Base-by-base conservation (phyloP, 2,113 vertebrate genomes). In the Thinocorus orbignyianus region DNA sequence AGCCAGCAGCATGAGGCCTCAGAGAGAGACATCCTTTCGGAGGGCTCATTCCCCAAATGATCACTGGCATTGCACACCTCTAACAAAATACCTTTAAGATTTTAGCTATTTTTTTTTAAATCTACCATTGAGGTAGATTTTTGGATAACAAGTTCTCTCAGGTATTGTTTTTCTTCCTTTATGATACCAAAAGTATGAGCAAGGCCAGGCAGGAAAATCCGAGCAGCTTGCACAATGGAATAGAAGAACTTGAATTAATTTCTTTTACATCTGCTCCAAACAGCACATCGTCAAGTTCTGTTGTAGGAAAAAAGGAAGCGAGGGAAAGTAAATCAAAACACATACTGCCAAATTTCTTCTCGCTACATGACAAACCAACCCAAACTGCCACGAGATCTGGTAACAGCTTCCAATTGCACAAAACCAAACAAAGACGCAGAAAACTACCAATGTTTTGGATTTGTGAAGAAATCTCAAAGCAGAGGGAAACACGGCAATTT, bases 251-350 rank as follows among this genome's bases (percentile, higher is more conserved):
- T 30, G 25, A 30, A 72, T 52, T 10, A 52, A 73, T 58, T 84
- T 58, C 62, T 86, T 52, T n/a, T 22, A 62, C 42, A 46, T 12
- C 68, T 58, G 31, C 52, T 83, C 71, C 71, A 86, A 57, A 66
- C 37, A 60, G 2, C 88, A 64, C 70, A 20, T 3, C 3, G 2
- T 48, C 44, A 82, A 79, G 17, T 71, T 79, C 64, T 70, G 26
- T 64, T 79, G 74, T 6, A 51, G 78, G 51, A 65, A 54, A 80
- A 37, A 0, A n/a, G n/a, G 0, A 35, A 70, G 69, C 7, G 70
- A 93, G 69, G 78, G 51, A 68, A 86, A 93, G 44, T 54, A 65
- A 83, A 88, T 82, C 85, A 90, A 92, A 93, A 90, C 74, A 90
- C 1, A 24, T 17, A 90, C 85, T 85, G 84, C 82, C 57, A 88